Evolutionary conservation across 2,113 vertebrate genomes (phyloP), one percentile per base, ranked within the genome.

Genomic region (Prochilodus magdalenae): DNA sequence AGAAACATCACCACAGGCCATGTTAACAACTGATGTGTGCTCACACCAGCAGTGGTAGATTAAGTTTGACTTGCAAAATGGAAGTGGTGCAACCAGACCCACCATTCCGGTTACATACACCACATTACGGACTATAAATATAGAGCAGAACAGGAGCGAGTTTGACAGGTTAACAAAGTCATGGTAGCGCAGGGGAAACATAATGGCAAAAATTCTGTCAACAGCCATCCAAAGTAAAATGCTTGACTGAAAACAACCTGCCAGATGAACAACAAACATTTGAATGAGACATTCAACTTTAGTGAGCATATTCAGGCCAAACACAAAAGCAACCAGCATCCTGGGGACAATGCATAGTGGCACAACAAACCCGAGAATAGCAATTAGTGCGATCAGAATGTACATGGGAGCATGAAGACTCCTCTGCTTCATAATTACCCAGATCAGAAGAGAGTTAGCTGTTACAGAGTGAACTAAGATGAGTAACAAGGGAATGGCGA

Each of bases 1-100:
- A 10, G 82, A 47, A 26, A 84, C 13, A 18, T 75, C 73, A 69
- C 73, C 67, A 55, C 83, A 80, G 29, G 69, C 82, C 66, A 84
- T 44, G 65, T 51, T 80, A 26, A 84, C 77, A 13, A 84, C 72
- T 51, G 77, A 80, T 75, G 83, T 80, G 36, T 84, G 78, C 18
- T 84, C 78, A 80, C 83, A 84, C 10, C 70, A 40, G 47, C 73
- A 75, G 66, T 84, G 78, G 55, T 80, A 84, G 40, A 80, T 57
- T 26, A 75, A 8, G 49, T 84, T 75, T 55, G 77, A 73, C 57
- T 14, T 79, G 40, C 73, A 80, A 63, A 80, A 84, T 2, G 72
- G 73, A 66, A 79, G 77, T 62, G 82, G 78, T 59, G 29, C 59
- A 26, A 76, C 65, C 24, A 76, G 66, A 24, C 77, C 51, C 14